These are phyloP conservation scores for Aptenodytes patagonicus DNA, from an alignment of 2,113 vertebrate genomes.

Conservation along the genomic window DNA sequence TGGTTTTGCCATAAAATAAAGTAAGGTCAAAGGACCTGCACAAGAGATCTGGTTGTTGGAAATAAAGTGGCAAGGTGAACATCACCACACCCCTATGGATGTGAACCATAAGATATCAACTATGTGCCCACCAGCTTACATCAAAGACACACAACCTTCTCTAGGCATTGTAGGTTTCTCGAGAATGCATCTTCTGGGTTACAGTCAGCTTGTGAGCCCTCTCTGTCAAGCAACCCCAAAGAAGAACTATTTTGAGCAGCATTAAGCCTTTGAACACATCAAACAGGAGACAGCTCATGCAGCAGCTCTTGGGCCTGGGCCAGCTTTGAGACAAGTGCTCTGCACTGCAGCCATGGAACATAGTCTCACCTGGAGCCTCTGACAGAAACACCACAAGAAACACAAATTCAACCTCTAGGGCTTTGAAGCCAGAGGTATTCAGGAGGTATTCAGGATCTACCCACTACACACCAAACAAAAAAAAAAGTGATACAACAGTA, in stretches of 20 bases:
- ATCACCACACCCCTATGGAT: neutral
- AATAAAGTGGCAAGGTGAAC: neutral
- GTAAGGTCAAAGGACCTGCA: neutral
- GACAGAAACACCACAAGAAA: neutral
- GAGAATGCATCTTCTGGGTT: neutral
- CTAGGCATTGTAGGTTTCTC: neutral
- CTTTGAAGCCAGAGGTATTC: neutral
- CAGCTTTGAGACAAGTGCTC: neutral
- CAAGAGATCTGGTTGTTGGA: neutral
- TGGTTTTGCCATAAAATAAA: neutral
- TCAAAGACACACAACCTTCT: neutral
- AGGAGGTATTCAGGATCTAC: neutral
- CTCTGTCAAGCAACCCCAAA: neutral
- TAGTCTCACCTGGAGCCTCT: neutral
- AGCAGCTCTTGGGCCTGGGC: neutral
- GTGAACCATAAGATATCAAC: neutral
- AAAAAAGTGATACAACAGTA: neutral
- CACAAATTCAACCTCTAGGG: neutral
- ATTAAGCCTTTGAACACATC: neutral
- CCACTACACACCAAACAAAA: neutral
- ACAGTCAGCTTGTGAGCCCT: neutral
- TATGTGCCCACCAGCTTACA: neutral
- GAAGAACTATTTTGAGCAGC: neutral
- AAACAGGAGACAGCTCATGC: neutral
- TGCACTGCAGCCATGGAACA: neutral